Percentiles rank a stretch among this genome's conserved stretches.
Conservation (phyloP, 1,140 invertebrate species). For the Bombus waltoni region DNA sequence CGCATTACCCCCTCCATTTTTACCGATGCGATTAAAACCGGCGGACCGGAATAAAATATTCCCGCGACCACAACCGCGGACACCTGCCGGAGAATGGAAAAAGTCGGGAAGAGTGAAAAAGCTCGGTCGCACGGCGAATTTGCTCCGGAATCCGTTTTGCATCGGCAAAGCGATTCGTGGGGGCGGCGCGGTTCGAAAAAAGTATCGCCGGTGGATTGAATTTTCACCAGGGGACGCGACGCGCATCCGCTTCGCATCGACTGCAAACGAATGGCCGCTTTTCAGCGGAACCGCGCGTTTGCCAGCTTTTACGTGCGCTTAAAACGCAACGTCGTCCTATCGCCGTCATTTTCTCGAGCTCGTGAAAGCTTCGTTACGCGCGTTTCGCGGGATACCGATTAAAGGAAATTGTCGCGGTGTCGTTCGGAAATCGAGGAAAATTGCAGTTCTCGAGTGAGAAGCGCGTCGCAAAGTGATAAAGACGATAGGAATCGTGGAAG, state of each 20-base stretch:
- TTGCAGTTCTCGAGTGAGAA: not conserved
- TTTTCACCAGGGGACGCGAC: not conserved
- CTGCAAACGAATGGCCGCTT: not conserved
- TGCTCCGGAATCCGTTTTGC: not conserved
- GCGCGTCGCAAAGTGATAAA: no score
- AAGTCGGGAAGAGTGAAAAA: not conserved
- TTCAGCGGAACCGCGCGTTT: not conserved
- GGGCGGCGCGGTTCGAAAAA: not conserved
- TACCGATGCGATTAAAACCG: constrained; percentile 12
- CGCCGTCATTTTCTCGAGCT: not conserved
- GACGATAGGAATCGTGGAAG: no score
- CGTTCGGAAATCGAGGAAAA: not conserved
- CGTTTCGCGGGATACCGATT: not conserved
- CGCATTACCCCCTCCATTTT: not conserved
- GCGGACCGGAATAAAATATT: not conserved
- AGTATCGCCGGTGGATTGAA: not conserved
- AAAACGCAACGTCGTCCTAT: not conserved
- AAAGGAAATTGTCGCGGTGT: not conserved
- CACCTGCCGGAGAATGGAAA: not conserved
- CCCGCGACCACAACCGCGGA: not conserved
- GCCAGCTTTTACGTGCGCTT: not conserved
- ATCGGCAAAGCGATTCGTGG: not conserved
- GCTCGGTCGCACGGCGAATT: not conserved
- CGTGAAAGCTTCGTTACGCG: not conserved
- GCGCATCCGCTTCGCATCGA: not conserved